Evolutionary conservation across 2,888 invertebrate species (phyloP), one percentile per base, ranked within the genome.

Genomic region (Ichneumon xanthorius): DNA sequence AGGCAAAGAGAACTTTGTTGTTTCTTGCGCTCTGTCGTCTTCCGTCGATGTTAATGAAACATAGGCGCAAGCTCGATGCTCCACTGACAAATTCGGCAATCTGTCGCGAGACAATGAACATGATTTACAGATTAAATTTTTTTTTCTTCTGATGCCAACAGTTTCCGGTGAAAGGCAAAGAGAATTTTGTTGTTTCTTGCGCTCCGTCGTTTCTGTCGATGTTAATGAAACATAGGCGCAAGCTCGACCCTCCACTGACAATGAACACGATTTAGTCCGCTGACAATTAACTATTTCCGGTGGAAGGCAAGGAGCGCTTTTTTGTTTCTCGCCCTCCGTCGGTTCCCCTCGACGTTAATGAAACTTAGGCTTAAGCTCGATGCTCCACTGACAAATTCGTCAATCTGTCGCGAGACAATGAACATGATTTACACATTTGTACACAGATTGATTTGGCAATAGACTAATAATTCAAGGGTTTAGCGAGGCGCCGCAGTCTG

Each of bases 401-500:
- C 26, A 26, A 1, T 26, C 26, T 26, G 26, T 26, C 26, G 26
- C 26, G 26, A 26, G 26, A 68, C 50, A 58, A 30, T 5, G 30
- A 30, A 30, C 53, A 48, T 67, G 80, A 80, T 67, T 77, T 68
- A 70, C 37, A 37, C 37, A 11, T 65, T 75, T 2, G 55, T 16
- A 26, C 22, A 53, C 22, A 50, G 19, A 45, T n/a, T 63, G 50
- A 71, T 73, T 80, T 86, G 72, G 72, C 83, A 79, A 77, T 77
- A 7, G 67, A 65, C 37, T 50, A 68, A 84, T 78, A 82, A 82
- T 73, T 80, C 22, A 73, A 55, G 67, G 75, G 82, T 80, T 80
- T 48, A 58, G 50, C 45, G 79, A 86, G 82, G 84, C 82, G 77
- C 76, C 73, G 70, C 75, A 53, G 22, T 75, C 80, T 87, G 87